Base-by-base conservation (phyloP, 2,797 vertebrate species). In the Bovichtus diacanthus region DNA sequence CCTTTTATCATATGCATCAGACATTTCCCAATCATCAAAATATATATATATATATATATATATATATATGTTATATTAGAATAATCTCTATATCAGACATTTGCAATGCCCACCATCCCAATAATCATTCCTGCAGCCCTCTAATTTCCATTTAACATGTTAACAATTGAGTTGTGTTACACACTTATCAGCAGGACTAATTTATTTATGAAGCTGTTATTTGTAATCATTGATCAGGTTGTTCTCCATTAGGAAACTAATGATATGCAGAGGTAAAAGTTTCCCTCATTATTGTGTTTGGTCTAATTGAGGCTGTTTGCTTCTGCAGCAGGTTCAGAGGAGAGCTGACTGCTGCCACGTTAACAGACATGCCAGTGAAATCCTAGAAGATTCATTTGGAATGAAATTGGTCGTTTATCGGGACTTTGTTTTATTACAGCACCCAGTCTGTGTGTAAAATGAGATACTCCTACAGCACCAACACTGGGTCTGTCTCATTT, bases 171-270 rank as follows among this genome's bases (percentile, higher is more conserved):
- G 94, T 93, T 89, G 89, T 93, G 92, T 88, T 92, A 94, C 93
- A 85, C 85, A 88, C 90, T 94, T 94, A 95, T 94, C 95, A 95
- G 94, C 90, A 88, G 93, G 93, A 96, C 95, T 97, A 96, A 97
- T 97, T 96, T 96, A 97, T 97, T 97, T 97, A 97, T 97, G 95
- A 97, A 96, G 94, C 95, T 96, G 95, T 96, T 96, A 96, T 97
- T 96, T 96, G 90, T 93, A 95, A 91, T 91, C 91, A 97, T 97
- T 95, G 96, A 97, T 96, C 92, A 90, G 94, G 92, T 94, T 84
- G 93, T 95, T 95, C 89, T 93, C 92, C 67, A 88, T 93, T 95
- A 95, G 93, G 92, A 92, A 95, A 94, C 94, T 96, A 96, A 96
- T 96, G 95, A 95, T 94, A 93, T 93, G 92, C 94, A 91, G 93